These are phyloP conservation scores for Bovichtus variegatus DNA, from an alignment of 2,797 vertebrate genomes.

Conservation along the genomic window DNA sequence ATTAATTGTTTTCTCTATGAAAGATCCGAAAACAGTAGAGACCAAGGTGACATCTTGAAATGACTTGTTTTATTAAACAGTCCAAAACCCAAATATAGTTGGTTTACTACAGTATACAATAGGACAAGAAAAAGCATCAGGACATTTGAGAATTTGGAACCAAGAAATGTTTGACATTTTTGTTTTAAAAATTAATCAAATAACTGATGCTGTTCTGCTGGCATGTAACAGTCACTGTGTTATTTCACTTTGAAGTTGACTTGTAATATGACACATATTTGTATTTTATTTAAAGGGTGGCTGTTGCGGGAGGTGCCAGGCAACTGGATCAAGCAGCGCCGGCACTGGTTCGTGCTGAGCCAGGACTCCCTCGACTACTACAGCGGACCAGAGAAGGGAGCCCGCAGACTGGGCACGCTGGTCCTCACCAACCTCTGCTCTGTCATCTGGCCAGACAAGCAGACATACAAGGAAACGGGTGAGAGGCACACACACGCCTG, in stretches of 20 bases:
- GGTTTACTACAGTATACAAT: not conserved
- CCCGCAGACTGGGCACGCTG: constrained; percentile 90
- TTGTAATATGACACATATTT: constrained; percentile 24
- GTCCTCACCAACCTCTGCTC: constrained; percentile 97
- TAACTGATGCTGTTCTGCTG: too few relatives aligned
- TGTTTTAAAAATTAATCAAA: not conserved
- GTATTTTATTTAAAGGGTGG: constrained; percentile 87
- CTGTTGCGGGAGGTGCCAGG: constrained; percentile 91
- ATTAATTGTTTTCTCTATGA: not conserved
- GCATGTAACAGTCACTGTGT: not conserved
- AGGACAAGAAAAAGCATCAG: not conserved
- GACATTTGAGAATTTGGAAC: not conserved
- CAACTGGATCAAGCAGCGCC: constrained; percentile 93
- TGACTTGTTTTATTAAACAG: not conserved
- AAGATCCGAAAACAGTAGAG: not conserved
- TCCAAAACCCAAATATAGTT: not conserved
- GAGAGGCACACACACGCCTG: constrained; percentile 51
- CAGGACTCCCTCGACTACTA: constrained; percentile 96
- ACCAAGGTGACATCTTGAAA: not conserved
- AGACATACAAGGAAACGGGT: constrained; percentile 95
- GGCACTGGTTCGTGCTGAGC: constrained; percentile 95
- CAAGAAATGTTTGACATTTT: not conserved
- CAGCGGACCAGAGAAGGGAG: constrained; percentile 89
- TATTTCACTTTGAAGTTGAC: not conserved
- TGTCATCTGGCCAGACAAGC: constrained; percentile 94